These are phyloP conservation scores for Pitangus sulphuratus DNA, from an alignment of 2,797 vertebrate genomes.

Conservation along the genomic window DNA sequence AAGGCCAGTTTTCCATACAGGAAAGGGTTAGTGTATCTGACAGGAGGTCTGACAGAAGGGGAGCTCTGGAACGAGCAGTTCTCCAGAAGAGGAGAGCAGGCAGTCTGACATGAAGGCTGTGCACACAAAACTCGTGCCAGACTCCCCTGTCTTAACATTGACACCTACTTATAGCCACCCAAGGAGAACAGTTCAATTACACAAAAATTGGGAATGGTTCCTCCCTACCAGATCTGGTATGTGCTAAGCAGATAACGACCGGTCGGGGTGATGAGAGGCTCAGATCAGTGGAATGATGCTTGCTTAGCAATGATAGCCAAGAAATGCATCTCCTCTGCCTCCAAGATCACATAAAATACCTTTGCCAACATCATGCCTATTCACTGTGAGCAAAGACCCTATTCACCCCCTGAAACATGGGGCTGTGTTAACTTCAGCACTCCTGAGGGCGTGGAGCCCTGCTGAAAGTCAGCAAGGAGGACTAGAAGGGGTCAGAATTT, in stretches of 20 bases:
- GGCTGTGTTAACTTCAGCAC: neutral
- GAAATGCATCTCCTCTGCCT: neutral
- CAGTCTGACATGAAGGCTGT: neutral
- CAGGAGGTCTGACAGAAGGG: neutral
- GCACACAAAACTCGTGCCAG: neutral
- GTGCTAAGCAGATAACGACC: neutral
- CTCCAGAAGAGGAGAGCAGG: neutral
- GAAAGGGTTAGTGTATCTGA: neutral
- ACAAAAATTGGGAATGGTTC: neutral
- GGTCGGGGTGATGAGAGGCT: neutral
- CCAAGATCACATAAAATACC: neutral
- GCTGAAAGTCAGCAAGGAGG: neutral
- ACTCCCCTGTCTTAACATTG: neutral
- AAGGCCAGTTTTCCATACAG: neutral
- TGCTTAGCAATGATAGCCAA: neutral
- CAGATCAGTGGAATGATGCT: neutral
- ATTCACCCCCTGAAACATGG: accelerated
- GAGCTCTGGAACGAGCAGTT: neutral
- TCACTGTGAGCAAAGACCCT: neutral
- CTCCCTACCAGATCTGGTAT: neutral
- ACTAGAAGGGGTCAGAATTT: neutral
- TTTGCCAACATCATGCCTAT: neutral
- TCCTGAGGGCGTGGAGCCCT: neutral
- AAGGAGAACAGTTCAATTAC: neutral
- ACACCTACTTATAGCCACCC: neutral